Percentiles rank a stretch among this genome's conserved stretches.
Evolutionary conservation across 2,888 invertebrate species (phyloP).

Genomic region (Drosophila neotestacea): DNA sequence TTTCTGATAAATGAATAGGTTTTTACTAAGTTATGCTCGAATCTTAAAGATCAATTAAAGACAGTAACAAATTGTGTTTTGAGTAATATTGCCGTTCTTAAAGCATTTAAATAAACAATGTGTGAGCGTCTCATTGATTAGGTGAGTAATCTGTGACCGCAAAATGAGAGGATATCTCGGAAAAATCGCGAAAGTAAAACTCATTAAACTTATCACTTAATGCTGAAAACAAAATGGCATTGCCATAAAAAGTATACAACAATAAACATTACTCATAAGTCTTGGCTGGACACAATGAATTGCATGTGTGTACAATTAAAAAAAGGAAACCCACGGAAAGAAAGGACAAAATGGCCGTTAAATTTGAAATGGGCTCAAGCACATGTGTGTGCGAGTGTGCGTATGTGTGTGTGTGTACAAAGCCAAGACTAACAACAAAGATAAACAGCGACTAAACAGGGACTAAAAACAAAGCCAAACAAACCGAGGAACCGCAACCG

Average conservation of each 20-base stretch:
- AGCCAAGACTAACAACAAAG: constrained; percentile 43
- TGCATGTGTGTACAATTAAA: constrained; percentile 64
- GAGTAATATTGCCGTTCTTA: constrained; percentile 2
- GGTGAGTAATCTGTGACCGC: constrained; percentile 40
- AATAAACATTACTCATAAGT: constrained; percentile 61
- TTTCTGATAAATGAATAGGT: too few species aligned
- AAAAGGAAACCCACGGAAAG: constrained; percentile 33
- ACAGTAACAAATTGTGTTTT: background rate
- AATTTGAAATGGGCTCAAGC: constrained; percentile 59
- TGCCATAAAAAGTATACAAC: constrained; percentile 53
- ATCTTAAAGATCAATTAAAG: too few species aligned
- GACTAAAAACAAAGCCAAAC: constrained; percentile 64
- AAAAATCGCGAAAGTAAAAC: constrained; percentile 46
- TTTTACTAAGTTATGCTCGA: too few species aligned
- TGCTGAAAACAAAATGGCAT: constrained; percentile 45
- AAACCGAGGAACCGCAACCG: constrained; percentile 53
- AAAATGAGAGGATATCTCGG: constrained; percentile 21
- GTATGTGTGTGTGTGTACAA: constrained; percentile 27
- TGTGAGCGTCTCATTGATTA: constrained; percentile 34
- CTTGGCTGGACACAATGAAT: constrained; percentile 42
- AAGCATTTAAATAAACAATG: constrained; percentile 39
- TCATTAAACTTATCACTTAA: constrained; percentile 65
- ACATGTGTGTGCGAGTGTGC: constrained; percentile 9
- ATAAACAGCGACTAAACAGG: constrained; percentile 66
- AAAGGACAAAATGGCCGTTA: constrained; percentile 55